Evolutionary conservation across 2,888 invertebrate genomes (phyloP).

Genomic region (Orthonevra nobilis): DNA sequence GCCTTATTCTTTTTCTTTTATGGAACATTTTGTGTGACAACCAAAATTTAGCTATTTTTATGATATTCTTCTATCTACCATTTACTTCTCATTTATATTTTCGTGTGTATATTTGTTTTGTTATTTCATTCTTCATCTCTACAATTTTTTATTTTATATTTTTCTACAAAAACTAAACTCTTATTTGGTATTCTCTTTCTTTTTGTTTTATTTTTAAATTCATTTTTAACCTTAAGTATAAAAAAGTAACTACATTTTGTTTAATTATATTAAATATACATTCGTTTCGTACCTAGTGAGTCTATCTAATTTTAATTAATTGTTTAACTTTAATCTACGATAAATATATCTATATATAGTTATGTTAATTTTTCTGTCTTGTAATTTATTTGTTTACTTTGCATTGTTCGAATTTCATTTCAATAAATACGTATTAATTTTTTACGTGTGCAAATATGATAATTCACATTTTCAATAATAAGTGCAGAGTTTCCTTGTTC

Average conservation of each 20-base stretch:
- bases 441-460: slow-evolving; percentile 72
- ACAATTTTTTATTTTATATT: slow-evolving; percentile 27
- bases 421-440: slow-evolving; percentile 30
- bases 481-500: slow-evolving; percentile 57
- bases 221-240: slow-evolving; percentile 62
- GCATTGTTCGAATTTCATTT: slow-evolving; percentile 32
- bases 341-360: slow-evolving; percentile 53
- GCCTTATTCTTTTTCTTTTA: not conserved
- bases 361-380: slow-evolving; percentile 39
- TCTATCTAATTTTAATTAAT: slow-evolving; percentile 61
- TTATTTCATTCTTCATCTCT: slow-evolving; percentile 1
- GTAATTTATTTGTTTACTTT: slow-evolving; percentile 22
- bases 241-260: slow-evolving; percentile 69
- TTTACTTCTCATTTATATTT: slow-evolving; percentile 10
- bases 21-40: slow-evolving; percentile 46
- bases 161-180: slow-evolving; percentile 56
- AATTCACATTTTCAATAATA: slow-evolving; percentile 69
- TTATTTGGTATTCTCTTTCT: slow-evolving; percentile 5
- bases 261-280: slow-evolving; percentile 60
- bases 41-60: slow-evolving; percentile 38
- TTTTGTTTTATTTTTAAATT: slow-evolving; percentile 25
- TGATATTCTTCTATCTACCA: slow-evolving; percentile 56
- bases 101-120: slow-evolving; percentile 10
- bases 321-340: slow-evolving; percentile 63
- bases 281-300: slow-evolving; percentile 61